Conservation (phyloP, 2,113 vertebrate species). For the Ophthalmolycus amberensis region DNA sequence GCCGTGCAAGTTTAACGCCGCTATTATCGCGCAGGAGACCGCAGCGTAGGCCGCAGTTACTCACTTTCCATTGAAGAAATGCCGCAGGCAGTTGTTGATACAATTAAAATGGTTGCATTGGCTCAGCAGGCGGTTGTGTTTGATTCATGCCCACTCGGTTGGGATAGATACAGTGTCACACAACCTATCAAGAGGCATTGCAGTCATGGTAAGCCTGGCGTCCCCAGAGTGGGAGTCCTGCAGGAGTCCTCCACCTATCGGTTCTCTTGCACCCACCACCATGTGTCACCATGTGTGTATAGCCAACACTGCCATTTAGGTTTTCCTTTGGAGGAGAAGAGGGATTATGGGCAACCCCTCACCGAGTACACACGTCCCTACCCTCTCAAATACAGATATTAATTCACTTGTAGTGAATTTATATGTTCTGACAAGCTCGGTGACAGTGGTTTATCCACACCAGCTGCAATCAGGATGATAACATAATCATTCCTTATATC, state of each 20-base stretch:
- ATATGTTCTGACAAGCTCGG: slow-evolving; percentile 3
- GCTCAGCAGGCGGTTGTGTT: slow-evolving; percentile 2
- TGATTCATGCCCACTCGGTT: slow-evolving; percentile 1
- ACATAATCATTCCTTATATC: too few relatives aligned
- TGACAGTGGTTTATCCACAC: slow-evolving; percentile 5
- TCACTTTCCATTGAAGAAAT: slow-evolving; percentile 48
- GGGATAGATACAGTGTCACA: slow-evolving; percentile 12
- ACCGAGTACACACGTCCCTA: slow-evolving; percentile 7
- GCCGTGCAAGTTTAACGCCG: slow-evolving; percentile 36
- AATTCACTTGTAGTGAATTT: neutral
- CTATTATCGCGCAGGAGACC: slow-evolving; percentile 27
- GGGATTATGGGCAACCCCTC: neutral
- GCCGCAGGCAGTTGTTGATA: slow-evolving; percentile 34
- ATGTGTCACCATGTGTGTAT: neutral
- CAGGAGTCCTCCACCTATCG: neutral
- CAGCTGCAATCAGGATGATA: slow-evolving; percentile 18
- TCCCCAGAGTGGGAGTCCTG: slow-evolving; percentile 1
- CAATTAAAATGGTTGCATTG: slow-evolving; percentile 43
- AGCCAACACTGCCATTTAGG: neutral
- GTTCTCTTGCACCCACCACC: neutral
- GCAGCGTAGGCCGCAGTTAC: slow-evolving; percentile 35
- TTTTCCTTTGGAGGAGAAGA: neutral
- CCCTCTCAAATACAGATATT: neutral
- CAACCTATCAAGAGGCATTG: neutral
- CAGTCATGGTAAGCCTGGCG: neutral